Evolutionary conservation across 2,888 invertebrate species (phyloP), one percentile per base, ranked within the genome.

Genomic region (Cabera pusaria): DNA sequence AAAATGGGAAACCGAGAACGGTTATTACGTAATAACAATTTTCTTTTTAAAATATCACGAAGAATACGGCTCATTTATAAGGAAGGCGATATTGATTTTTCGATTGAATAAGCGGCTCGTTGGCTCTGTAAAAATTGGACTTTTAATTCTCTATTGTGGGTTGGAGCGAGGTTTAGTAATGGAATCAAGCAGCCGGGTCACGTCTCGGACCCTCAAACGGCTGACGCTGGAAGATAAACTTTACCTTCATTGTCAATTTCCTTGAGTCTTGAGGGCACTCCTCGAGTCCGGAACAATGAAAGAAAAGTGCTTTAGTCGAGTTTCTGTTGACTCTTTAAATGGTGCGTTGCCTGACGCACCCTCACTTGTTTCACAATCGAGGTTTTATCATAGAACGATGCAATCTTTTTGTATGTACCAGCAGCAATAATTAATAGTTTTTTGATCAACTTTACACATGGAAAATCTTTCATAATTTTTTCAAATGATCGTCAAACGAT

Each of bases 161-260:
- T 48, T 53, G 55, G 52, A 52, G 56, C 44, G 56, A 62, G 60
- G 46, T 52, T 46, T 56, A 40, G 68, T 78, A 78, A 82, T 78
- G 69, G 75, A 75, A 82, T 83, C 74, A 81, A 56, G 75, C 53
- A 76, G 75, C 72, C 81, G 69, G 72, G 77, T 84, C 84, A 85
- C 84, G 84, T 83, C 71, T 62, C 64, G 57, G 68, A 60, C 74
- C 78, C 76, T 76, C 78, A 75, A 79, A 78, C 73, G 80, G 80
- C 82, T 82, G 84, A 79, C 81, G 69, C 69, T 65, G 65, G 68
- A 83, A 83, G 82, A 84, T 85, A 84, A 85, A 85, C 79, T 81
- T 82, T 79, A 83, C 83, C 82, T 82, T 82, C 84, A 85, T 85
- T 84, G 83, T 79, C 84, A 84, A 85, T 85, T 84, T 85, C 78